Percentiles rank a stretch among this genome's conserved stretches.
These are phyloP conservation scores for Tiphia femorata DNA, from an alignment of 2,888 invertebrate species.

Conservation along the genomic window DNA sequence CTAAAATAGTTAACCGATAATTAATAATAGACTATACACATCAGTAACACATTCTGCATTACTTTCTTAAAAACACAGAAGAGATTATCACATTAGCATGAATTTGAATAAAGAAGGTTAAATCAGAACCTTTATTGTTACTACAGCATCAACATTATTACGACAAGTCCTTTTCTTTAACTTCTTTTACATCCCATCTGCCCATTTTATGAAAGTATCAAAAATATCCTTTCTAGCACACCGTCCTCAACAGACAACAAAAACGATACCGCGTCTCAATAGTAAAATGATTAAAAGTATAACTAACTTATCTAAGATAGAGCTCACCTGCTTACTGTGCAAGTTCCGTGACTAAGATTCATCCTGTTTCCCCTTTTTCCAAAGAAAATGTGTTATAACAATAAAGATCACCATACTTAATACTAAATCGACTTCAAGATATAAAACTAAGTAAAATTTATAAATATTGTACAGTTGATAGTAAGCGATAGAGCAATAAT, in stretches of 20 bases:
- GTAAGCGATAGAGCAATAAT: slow-evolving; percentile 65
- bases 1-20: slow-evolving; percentile 39
- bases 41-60: slow-evolving; percentile 32
- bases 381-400: slow-evolving; percentile 36
- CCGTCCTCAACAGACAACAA: slow-evolving; percentile 64
- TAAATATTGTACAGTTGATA: slow-evolving; percentile 66
- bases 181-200: slow-evolving; percentile 60
- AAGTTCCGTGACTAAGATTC: slow-evolving; percentile 52
- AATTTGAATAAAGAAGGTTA: slow-evolving; percentile 53
- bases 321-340: slow-evolving; percentile 51
- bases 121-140: slow-evolving; percentile 62
- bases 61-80: slow-evolving; percentile 36
- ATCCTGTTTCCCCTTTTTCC: slow-evolving; percentile 41
- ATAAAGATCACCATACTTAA: slow-evolving; percentile 50
- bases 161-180: slow-evolving; percentile 59
- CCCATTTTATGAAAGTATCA: slow-evolving; percentile 72
- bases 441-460: slow-evolving; percentile 66
- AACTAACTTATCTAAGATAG: slow-evolving; percentile 58
- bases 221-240: slow-evolving; percentile 72
- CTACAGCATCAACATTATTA: slow-evolving; percentile 61
- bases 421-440: slow-evolving; percentile 59
- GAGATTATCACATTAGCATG: slow-evolving; percentile 45
- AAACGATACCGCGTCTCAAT: slow-evolving; percentile 58
- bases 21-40: slow-evolving; percentile 41
- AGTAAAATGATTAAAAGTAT: slow-evolving; percentile 62